Conservation (phyloP, 92 coral and sea anemone species). For the Hydrozoanthus gracilis region DNA sequence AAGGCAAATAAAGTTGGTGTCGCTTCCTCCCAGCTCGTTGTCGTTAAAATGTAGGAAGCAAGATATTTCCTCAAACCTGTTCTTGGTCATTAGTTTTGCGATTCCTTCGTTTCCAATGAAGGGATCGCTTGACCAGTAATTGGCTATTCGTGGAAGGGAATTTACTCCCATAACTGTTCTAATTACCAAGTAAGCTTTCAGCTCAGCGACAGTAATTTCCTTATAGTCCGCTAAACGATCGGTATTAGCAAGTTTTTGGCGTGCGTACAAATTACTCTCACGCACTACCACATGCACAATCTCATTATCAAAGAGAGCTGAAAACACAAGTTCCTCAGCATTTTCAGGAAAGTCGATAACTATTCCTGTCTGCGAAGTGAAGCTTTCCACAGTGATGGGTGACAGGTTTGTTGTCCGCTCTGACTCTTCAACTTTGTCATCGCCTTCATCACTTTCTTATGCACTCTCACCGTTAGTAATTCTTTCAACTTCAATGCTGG, state of each 20-base stretch:
- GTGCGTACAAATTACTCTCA: neutral
- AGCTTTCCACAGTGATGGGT: neutral
- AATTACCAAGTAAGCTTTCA: no score
- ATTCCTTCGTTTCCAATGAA: no score
- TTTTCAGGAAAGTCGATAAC: neutral
- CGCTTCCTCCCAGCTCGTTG: no score
- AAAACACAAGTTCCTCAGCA: neutral
- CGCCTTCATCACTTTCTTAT: neutral
- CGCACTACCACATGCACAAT: neutral
- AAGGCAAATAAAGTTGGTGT: no score
- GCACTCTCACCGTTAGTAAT: neutral
- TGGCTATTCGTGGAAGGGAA: no score
- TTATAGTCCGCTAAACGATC: no score
- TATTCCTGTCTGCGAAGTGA: neutral
- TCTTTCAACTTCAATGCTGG: neutral
- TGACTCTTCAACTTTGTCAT: neutral
- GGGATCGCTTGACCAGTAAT: no score
- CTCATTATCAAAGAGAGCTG: neutral
- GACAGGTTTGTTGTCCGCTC: neutral
- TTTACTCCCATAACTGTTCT: no score
- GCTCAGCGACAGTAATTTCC: no score
- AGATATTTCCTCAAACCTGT: no score
- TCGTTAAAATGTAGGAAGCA: no score
- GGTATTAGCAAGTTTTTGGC: neutral
- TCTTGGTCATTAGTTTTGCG: no score